phyloP scores from a whole-genome alignment of 2,113 vertebrate genomes.

The Lagopus muta region DNA sequence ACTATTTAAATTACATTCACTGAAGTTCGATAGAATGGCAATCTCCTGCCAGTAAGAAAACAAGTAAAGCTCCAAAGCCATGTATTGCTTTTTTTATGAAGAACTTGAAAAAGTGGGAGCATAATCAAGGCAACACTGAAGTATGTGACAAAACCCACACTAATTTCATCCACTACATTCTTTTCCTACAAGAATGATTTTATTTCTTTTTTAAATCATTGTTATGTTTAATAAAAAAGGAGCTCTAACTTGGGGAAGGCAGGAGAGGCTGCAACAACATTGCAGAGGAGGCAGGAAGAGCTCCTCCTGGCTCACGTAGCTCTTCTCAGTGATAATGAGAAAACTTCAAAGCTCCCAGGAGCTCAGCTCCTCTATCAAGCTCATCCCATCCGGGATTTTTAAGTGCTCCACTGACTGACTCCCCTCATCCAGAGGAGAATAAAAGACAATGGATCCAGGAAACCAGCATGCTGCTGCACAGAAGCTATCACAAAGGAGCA shows the following conservation, averaged over 20 bases:
- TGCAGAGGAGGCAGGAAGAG: neutral
- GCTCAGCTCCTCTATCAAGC: neutral
- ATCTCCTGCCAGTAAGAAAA: neutral
- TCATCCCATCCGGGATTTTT: neutral
- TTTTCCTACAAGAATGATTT: neutral
- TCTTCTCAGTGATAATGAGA: neutral
- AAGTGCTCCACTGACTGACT: neutral
- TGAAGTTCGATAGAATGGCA: neutral
- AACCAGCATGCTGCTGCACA: neutral
- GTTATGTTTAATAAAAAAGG: neutral
- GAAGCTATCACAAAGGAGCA: neutral
- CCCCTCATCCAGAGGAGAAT: neutral
- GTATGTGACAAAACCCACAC: neutral
- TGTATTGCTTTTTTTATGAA: neutral
- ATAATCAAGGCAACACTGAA: neutral
- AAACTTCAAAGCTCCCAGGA: neutral
- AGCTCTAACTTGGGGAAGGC: neutral
- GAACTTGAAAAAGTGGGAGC: neutral
- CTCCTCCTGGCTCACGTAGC: neutral
- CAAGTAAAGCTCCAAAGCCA: neutral
- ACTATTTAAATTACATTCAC: neutral
- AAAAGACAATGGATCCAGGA: neutral
- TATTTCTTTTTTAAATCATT: neutral
- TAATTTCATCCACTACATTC: neutral
- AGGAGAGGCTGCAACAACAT: neutral